Evolutionary conservation across 2,113 vertebrate genomes (phyloP).

Genomic region (Burhinus oedicnemus): DNA sequence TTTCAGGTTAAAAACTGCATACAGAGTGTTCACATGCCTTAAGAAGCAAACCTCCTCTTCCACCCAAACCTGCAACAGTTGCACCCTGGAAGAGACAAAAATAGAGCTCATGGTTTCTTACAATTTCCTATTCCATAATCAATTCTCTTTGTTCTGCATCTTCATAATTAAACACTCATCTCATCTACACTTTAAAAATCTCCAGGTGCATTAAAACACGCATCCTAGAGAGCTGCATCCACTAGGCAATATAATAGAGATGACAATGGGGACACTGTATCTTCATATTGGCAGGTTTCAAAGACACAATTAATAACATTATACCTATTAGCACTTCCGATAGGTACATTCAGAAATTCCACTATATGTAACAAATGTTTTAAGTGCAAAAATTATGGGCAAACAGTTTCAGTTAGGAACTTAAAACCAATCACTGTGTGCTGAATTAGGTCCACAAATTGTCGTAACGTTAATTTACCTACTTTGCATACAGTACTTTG

Average conservation of each 20-base stretch:
- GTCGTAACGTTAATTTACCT: not conserved
- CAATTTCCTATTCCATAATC: conserved; percentile 7
- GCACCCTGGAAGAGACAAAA: not conserved
- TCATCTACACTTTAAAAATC: conserved; percentile 20
- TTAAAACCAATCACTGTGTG: not conserved
- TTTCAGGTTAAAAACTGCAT: conserved; percentile 29
- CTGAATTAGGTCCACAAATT: not conserved
- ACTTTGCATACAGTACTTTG: not conserved
- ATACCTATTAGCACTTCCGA: not conserved
- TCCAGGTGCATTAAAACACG: conserved; percentile 25
- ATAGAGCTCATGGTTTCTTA: not conserved
- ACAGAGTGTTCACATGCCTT: conserved; percentile 10
- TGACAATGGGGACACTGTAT: not conserved
- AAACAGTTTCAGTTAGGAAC: not conserved
- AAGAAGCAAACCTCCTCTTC: not conserved
- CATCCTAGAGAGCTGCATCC: conserved; percentile 1
- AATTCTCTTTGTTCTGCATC: conserved; percentile 25
- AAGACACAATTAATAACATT: conserved; percentile 28
- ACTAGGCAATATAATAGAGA: not conserved
- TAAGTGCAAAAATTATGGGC: not conserved
- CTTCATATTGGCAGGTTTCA: not conserved
- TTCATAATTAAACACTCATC: conserved; percentile 59
- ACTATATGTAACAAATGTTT: not conserved
- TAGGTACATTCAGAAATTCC: conserved; percentile 10
- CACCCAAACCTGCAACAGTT: not conserved